Evolutionary conservation across 2,888 invertebrate species (phyloP), one percentile per base, ranked within the genome.

Genomic region (Ceramica pisi): DNA sequence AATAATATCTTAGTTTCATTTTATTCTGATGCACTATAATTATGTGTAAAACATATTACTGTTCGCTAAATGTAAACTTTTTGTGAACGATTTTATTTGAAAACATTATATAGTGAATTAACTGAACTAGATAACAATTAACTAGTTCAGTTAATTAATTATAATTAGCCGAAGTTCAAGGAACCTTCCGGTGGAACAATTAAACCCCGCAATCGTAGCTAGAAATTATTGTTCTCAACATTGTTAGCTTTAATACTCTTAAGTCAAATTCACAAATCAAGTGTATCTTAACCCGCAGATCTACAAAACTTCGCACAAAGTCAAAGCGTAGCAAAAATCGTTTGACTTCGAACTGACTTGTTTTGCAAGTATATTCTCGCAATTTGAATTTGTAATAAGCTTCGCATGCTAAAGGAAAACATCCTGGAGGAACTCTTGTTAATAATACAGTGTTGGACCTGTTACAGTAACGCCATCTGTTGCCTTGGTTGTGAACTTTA

Each of bases 301-400:
- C 55, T 65, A 71, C 71, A 78, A 10, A 81, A 71, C 48, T 76
- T 71, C 35, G 2, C 10, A 19, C 41, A 53, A 80, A 78, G 26
- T 62, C 46, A 64, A 60, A 66, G 31, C 55, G 4, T 62, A 72
- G 66, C 66, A 69, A 69, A 65, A 65, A 71, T 61, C 48, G 51
- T 72, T 66, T 60, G 63, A 80, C 75, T 69, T 74, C 63, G 44
- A 53, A 74, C 65, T 62, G 41, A 50, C 67, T 76, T 82, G 72
- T 78, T 84, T 73, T 59, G 23, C 35, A 67, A 79, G 66, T 65
- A 75, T 64, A 69, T 62, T 46, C 67, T 31, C 61, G 23, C 46
- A 70, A 81, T 82, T 80, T 80, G 76, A 82, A 82, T 82, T 82
- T 83, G 71, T 82, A 82, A 82, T 80, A 71, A 82, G 80, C 71